Evolutionary conservation across 1,140 invertebrate species (phyloP), one percentile per base, ranked within the genome.

Genomic region (Fragariocoptes setiger): DNA sequence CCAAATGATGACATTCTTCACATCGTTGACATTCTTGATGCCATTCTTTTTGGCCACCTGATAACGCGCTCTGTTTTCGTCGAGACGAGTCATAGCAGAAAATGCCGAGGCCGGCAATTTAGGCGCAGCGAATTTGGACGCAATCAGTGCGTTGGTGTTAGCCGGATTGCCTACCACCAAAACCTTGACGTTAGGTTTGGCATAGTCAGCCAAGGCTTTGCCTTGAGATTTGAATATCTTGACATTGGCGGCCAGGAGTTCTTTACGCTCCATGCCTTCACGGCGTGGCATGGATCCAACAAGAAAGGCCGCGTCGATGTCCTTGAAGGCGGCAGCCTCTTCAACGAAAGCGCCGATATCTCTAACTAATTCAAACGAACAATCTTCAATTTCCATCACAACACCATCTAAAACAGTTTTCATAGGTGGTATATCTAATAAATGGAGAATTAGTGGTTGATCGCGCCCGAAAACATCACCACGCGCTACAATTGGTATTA

Each of bases 241-340:
- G 3, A 95, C 86, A 64, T 99, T 99, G 5, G 88, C 88, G 31
- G 80, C 74, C 20, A 88, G 59, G 19, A 80, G 58, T 56, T 99
- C 92, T 59, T 95, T 99, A 35, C 92, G 68, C 56, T 97, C 90
- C 92, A 99, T 99, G 37, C 90, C 90, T 55, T 97, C 77, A 53
- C 74, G 78, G 15, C 92, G 69, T 0, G 92, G 92, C 90, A 97
- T 97, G 4, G 92, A 74, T 36, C 92, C 92, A 31, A 99, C 85
- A 37, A 99, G 62, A 54, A 99, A 94, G n/a, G 85, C 92, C 38
- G 83, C 79, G 51, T 86, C 78, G 39, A 92, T 78, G 63, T 90
- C 76, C 52, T 83, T 80, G 59, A 99, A 99, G 35, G 79, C 92
- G 36, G 68, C 70, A 40, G 67, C 70, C 35, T 77, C 76, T 52